Conservation (phyloP, 2,888 invertebrate species). For the Dasypolia templi region DNA sequence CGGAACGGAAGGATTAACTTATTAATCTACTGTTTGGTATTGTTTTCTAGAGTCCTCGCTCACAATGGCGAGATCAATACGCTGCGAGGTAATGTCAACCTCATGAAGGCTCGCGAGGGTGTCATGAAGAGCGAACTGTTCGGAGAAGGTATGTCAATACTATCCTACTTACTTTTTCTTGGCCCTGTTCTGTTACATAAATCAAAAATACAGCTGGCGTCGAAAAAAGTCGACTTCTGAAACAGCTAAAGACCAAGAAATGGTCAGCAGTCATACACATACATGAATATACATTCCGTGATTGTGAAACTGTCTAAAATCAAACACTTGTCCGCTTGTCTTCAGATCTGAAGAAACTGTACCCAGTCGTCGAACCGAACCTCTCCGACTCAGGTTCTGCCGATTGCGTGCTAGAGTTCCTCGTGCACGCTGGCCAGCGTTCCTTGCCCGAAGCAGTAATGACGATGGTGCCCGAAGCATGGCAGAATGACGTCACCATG, state of each 20-base stretch:
- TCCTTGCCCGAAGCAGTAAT: constrained; percentile 99
- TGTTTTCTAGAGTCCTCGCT: constrained; percentile 93
- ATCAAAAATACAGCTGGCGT: no score
- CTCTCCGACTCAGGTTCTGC: constrained; percentile 99
- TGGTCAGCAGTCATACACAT: not conserved
- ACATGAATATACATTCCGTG: not conserved
- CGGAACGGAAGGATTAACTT: not conserved
- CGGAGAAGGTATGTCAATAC: constrained; percentile 91
- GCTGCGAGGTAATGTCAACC: constrained; percentile 98
- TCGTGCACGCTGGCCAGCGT: constrained; percentile 97
- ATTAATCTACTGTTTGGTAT: constrained; percentile 18
- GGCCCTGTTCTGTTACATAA: not conserved
- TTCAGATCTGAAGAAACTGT: constrained; percentile 94
- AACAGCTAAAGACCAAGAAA: not conserved
- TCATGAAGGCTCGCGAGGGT: constrained; percentile 99
- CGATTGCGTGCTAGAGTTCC: constrained; percentile 99
- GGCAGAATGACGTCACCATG: constrained; percentile 99
- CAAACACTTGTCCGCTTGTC: not conserved
- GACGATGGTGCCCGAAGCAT: constrained; percentile 99
- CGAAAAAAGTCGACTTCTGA: not conserved
- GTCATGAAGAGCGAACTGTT: constrained; percentile 97
- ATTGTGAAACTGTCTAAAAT: not conserved
- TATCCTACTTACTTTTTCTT: not conserved
- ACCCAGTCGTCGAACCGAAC: constrained; percentile 99
- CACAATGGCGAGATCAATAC: constrained; percentile 99